These are phyloP conservation scores for Aphidius ervi DNA, from an alignment of 1,140 invertebrate species.

Conservation along the genomic window DNA sequence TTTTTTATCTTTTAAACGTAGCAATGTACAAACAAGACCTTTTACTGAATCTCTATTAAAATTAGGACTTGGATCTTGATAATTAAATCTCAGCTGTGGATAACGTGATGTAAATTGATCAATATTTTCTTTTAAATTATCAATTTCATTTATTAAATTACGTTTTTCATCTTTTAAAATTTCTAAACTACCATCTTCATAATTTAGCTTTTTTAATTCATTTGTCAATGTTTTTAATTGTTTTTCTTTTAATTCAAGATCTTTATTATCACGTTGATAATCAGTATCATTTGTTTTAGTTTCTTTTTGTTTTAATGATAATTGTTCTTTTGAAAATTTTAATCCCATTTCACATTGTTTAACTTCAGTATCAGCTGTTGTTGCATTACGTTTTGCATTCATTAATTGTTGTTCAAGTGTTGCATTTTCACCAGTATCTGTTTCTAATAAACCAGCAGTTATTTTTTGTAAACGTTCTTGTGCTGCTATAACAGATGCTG, in stretches of 20 bases:
- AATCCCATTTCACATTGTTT: constrained; percentile 77
- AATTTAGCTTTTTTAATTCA: constrained; percentile 61
- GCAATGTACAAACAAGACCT: constrained; percentile 73
- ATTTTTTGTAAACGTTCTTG: constrained; percentile 81
- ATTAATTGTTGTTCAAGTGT: constrained; percentile 88
- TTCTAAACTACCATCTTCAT: constrained; percentile 64
- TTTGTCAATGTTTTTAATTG: constrained; percentile 59
- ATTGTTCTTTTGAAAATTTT: constrained; percentile 63
- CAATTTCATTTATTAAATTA: constrained; percentile 55
- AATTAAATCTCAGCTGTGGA: constrained; percentile 71
- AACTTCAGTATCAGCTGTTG: constrained; percentile 74
- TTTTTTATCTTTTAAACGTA: constrained; percentile 69
- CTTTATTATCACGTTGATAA: constrained; percentile 67
- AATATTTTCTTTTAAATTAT: constrained; percentile 54
- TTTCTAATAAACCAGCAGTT: constrained; percentile 74
- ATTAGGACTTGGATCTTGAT: constrained; percentile 69
- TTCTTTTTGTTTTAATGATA: constrained; percentile 67
- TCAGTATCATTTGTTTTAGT: constrained; percentile 67
- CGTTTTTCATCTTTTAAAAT: constrained; percentile 55
- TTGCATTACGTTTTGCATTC: constrained; percentile 69
- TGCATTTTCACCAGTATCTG: constrained; percentile 75
- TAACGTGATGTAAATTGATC: constrained; percentile 63
- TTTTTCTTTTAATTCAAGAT: constrained; percentile 60
- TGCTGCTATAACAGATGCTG: constrained; percentile 65
- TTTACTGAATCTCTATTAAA: constrained; percentile 75